Conservation (phyloP, 2,113 vertebrate species). For the Actinemys pallida region DNA sequence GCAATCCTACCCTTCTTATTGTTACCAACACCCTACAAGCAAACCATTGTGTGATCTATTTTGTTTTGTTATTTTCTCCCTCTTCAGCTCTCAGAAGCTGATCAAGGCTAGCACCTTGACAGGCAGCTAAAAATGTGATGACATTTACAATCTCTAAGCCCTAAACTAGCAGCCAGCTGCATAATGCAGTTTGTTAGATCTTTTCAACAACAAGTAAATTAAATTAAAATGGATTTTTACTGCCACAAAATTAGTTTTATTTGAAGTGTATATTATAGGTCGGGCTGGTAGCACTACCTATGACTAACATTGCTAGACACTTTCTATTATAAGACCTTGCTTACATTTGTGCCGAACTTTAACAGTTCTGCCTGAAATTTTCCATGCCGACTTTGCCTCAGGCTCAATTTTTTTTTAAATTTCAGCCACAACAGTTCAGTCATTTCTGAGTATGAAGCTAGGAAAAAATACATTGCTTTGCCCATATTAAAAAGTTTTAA, state of each 20-base stretch:
- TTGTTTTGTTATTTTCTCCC: background rate
- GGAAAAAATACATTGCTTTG: too few relatives aligned
- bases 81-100: background rate
- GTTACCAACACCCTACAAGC: background rate
- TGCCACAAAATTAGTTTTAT: background rate
- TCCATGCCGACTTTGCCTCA: background rate
- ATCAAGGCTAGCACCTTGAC: background rate
- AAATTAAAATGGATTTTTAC: background rate
- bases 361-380: background rate
- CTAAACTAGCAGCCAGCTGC: background rate
- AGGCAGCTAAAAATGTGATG: background rate
- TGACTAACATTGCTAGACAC: background rate
- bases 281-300: background rate
- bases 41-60: background rate
- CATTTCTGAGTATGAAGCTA: too few relatives aligned
- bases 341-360: background rate
- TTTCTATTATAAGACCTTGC: background rate
- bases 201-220: background rate
- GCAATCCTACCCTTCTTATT: background rate
- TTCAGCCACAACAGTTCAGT: too few relatives aligned
- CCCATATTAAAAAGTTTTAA: too few relatives aligned
- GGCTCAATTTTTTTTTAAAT: background rate
- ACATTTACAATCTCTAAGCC: background rate
- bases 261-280: background rate
- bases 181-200: background rate